phyloP scores from a whole-genome alignment of 2,888 invertebrate genomes.

The Euzetes globulus region DNA sequence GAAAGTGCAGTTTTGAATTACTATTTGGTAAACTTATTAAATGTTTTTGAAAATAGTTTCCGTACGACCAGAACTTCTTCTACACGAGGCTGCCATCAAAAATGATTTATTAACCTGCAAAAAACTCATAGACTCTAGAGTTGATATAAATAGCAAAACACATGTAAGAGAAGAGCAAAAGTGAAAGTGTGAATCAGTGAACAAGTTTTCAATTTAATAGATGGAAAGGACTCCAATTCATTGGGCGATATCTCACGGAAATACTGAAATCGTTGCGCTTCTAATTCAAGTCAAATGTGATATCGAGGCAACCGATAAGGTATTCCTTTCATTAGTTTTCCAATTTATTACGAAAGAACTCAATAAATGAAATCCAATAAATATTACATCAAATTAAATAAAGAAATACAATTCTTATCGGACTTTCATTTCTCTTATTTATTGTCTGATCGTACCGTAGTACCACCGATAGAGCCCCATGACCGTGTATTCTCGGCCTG shows the following conservation, averaged over 20 bases:
- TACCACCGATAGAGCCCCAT: too few species aligned
- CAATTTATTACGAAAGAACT: not conserved
- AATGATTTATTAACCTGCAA: conserved; percentile 47
- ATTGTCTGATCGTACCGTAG: not conserved
- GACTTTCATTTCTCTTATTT: not conserved
- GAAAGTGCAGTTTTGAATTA: too few species aligned
- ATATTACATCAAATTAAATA: not conserved
- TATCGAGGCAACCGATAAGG: conserved; percentile 48
- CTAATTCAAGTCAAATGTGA: conserved; percentile 48
- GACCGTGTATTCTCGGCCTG: too few species aligned
- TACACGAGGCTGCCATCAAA: conserved; percentile 49
- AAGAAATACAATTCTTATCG: not conserved
- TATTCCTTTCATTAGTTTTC: conserved; percentile 28
- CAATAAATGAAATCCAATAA: not conserved
- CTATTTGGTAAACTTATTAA: not conserved
- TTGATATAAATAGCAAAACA: conserved; percentile 49
- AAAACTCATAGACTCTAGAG: conserved; percentile 45
- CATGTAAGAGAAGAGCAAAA: conserved; percentile 43
- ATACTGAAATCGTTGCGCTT: conserved; percentile 45
- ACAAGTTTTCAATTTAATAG: conserved; percentile 33
- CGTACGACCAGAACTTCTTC: conserved; percentile 44
- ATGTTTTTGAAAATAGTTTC: conserved; percentile 27
- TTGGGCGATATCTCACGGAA: conserved; percentile 49
- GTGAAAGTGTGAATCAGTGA: not conserved
- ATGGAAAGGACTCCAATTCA: conserved; percentile 48